Evolutionary conservation across 2,888 invertebrate species (phyloP).

Genomic region (Pyralis farinalis): DNA sequence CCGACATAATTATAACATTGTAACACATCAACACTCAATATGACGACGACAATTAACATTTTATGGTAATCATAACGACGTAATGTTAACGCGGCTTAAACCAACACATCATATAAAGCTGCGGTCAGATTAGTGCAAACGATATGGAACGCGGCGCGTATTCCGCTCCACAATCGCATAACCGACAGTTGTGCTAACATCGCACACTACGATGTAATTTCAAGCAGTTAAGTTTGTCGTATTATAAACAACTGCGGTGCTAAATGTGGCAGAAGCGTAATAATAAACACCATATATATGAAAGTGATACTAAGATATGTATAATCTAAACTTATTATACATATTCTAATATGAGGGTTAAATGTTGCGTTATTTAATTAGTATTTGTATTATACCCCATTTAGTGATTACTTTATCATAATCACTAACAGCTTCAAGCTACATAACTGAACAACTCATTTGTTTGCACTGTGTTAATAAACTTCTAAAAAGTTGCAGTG

Average conservation of each 20-base stretch:
- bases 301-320: too few relatives aligned
- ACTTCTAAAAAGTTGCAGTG: too few relatives aligned
- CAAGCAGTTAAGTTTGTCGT: background rate
- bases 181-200: background rate
- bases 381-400: too few relatives aligned
- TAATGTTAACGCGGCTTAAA: background rate
- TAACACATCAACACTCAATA: conserved; percentile 1
- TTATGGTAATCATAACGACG: conserved; percentile 1
- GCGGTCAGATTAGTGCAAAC: background rate
- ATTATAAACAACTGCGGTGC: background rate
- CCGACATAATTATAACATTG: background rate
- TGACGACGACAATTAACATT: conserved; percentile 7
- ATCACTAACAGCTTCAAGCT: too few relatives aligned
- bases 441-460: too few relatives aligned
- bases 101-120: background rate
- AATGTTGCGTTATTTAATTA: too few relatives aligned
- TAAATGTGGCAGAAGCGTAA: background rate
- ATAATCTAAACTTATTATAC: too few relatives aligned
- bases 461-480: too few relatives aligned
- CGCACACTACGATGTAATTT: background rate
- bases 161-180: background rate
- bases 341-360: too few relatives aligned
- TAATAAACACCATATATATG: too few relatives aligned
- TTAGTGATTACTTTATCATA: too few relatives aligned
- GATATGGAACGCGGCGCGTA: background rate